Conservation (phyloP, 2,113 vertebrate species). For the Geococcyx californianus region DNA sequence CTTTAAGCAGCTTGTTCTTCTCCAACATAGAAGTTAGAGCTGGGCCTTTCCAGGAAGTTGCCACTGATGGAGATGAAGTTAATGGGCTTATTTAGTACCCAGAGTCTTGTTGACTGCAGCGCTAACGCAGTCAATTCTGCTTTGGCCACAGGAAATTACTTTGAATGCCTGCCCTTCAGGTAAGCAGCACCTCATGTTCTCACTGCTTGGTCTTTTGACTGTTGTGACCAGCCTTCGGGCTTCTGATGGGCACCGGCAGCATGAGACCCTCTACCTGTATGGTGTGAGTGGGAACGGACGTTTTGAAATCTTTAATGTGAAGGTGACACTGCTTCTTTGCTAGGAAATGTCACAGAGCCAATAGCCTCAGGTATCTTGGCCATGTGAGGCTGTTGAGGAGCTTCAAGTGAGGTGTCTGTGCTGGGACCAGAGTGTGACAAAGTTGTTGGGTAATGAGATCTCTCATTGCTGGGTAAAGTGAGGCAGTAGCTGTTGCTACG, state of each 20-base stretch:
- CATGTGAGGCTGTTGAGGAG: not conserved
- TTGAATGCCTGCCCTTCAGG: not conserved
- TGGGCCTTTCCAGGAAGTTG: not conserved
- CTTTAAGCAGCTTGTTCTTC: not conserved
- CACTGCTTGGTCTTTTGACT: not conserved
- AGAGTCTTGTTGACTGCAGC: not conserved
- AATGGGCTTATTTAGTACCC: not conserved
- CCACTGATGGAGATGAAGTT: not conserved
- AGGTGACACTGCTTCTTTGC: not conserved
- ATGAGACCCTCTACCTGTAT: not conserved
- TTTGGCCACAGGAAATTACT: not conserved
- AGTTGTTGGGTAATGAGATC: not conserved
- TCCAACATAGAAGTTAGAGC: not conserved
- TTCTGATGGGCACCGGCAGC: not conserved
- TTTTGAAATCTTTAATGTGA: not conserved
- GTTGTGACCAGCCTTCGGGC: not conserved
- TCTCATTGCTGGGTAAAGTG: not conserved
- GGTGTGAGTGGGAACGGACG: not conserved
- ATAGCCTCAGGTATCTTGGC: not conserved
- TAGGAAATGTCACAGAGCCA: not conserved
- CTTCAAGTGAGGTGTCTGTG: not conserved
- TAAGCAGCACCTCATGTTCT: not conserved
- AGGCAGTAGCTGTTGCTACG: rapidly evolving
- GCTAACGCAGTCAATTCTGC: not conserved
- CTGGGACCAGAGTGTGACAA: rapidly evolving